Base-by-base conservation (phyloP, 2,888 invertebrate genomes). In the Hyposoter dolosus region DNA sequence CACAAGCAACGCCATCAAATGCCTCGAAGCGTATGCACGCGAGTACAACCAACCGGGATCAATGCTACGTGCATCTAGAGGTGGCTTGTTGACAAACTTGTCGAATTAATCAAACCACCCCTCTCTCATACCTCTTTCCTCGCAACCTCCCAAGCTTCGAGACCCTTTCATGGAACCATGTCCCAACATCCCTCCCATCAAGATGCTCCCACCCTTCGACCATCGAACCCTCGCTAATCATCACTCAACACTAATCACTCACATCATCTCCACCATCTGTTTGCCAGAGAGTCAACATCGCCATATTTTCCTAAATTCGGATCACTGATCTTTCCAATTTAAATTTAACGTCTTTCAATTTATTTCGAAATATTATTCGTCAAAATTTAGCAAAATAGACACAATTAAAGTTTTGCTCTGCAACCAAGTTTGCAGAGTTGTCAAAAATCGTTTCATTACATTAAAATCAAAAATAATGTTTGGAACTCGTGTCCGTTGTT, bases 41-140 rank as follows among this genome's bases (percentile, higher is more conserved):
- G 23, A 72, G 65, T 50, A 32, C 43, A 40, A 43, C 35, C 28
- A 23, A 66, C 40, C 19, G 53, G 69, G 82, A 84, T 80, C 72
- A 68, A 76, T 81, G 72, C 50, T 80, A 82, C 53, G 74, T 50
- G 65, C 66, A 65, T 40, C 76, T 12, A n/a, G 60, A 63, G 65
- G 83, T 71, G 79, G 84, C 82, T 83, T 85, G 87, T 87, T 87
- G 85, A 87, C 85, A 85, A 87, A 87, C 83, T 87, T 87, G 87
- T 87, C 87, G 87, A 87, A 87, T 87, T 87, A 77, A 87, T 87
- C 82, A 83, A 80, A 71, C 84, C 80, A 66, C 66, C 77, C 28
- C 28, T 23, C 76, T 15, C 72, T 74, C 56, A 19, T 60, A 17
- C 40, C 56, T 43, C 83, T 43, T 68, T 23, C 12, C 35, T 23